Percentiles rank a stretch among this genome's conserved stretches.
Evolutionary conservation across 2,888 invertebrate genomes (phyloP).

Genomic region (Matsumyia berberina): DNA sequence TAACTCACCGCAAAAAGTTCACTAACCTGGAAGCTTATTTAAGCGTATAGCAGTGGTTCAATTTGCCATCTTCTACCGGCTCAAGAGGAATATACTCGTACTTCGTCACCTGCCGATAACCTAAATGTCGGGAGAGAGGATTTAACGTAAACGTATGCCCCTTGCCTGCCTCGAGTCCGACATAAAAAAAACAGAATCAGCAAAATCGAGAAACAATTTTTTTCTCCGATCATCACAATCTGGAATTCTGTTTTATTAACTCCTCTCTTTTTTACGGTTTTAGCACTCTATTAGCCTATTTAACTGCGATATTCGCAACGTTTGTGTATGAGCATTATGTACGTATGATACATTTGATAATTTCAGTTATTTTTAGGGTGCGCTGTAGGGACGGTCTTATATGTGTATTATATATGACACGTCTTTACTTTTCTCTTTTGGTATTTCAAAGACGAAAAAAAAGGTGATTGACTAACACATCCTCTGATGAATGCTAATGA

Average conservation of each 20-base stretch:
- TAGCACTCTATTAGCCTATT: constrained; percentile 52
- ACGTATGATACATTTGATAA: constrained; percentile 1
- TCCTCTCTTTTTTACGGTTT: constrained; percentile 22
- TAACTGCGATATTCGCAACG: constrained; percentile 6
- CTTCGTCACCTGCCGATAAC: constrained; percentile 32
- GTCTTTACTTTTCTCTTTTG: constrained; percentile 1
- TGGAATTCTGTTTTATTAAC: neutral
- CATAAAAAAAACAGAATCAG: neutral
- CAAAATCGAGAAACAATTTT: constrained; percentile 13
- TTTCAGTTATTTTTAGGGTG: constrained; percentile 39
- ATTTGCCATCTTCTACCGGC: constrained; percentile 37
- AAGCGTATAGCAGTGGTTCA: constrained; percentile 40
- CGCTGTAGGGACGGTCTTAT: constrained; percentile 12
- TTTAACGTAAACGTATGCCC: neutral
- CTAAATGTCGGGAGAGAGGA: constrained; percentile 23
- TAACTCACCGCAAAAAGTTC: constrained; percentile 58
- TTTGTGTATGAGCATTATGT: no score
- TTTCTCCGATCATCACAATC: constrained; percentile 14
- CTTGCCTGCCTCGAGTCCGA: neutral
- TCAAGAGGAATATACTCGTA: neutral
- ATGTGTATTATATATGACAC: constrained; percentile 2
- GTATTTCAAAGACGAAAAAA: neutral
- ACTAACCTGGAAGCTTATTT: constrained; percentile 64
- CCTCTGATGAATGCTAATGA: constrained; percentile 48
- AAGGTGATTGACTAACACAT: neutral